Evolutionary conservation across 2,888 invertebrate genomes (phyloP), one percentile per base, ranked within the genome.

Genomic region (Alentia gelatinosa): DNA sequence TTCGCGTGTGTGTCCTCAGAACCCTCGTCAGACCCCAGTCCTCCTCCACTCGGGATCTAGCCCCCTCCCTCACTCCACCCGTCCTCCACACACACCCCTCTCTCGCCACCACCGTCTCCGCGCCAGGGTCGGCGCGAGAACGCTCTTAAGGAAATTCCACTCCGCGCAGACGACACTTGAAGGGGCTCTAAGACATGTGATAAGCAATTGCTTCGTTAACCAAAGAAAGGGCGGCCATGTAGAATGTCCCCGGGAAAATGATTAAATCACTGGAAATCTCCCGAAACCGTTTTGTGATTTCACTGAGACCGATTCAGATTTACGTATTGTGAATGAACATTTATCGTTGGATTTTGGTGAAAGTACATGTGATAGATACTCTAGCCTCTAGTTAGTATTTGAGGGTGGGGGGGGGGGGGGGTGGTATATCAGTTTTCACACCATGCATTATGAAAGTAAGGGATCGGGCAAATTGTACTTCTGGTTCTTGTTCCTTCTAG

Each of bases 151-250:
- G 68, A 68, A 68, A 68, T 68, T 68, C 68, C 68, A 1, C 68
- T 68, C 68, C 33, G 26, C 30, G 26, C 68, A 68, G 68, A 68
- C 68, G 68, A 30, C 68, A 26, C 68, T 68, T 68, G 68, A 68
- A 5, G 68, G 68, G 68, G 30, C 68, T 68, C 68, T 68, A 68
- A 68, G 68, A 68, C 68, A 68, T 15, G 68, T 68, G 68, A 68
- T 68, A 68, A 68, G 68, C 68, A 68, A 68, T 68, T 68, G 68
- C 68, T 68, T 68, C 68, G 33, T 68, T 68, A 68, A 30, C 30
- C 68, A 68, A 68, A 26, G 68, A 68, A 68, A 68, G 23, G 12
- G 26, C 68, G n/a, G 1, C 56, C 56, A n/a, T n/a, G n/a, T n/a
- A n/a, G n/a, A 56, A 19, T 56, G 19, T 56, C n/a, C 23, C 23